Percentiles rank a stretch among this genome's conserved stretches.
Evolutionary conservation across 2,113 vertebrate genomes (phyloP).

Genomic region (Eublepharis macularius): DNA sequence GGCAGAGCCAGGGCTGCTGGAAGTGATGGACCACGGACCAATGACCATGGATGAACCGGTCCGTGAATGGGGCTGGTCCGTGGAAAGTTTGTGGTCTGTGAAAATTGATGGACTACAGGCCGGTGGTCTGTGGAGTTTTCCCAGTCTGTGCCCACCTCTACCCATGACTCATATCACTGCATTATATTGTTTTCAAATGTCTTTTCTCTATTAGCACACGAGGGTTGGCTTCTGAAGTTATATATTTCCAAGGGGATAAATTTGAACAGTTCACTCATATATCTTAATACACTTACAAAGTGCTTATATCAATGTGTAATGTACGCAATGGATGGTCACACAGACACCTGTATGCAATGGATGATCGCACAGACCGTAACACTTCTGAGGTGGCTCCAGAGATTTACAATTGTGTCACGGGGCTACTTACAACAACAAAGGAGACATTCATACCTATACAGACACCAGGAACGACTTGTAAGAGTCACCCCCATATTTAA

Average conservation of each 20-base stretch:
- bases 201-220: background rate
- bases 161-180: background rate
- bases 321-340: background rate
- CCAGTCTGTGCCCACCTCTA: too few species aligned
- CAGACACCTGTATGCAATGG: background rate
- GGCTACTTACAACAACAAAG: background rate
- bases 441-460: background rate
- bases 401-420: background rate
- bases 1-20: too few species aligned
- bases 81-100: too few species aligned
- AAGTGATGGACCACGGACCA: too few species aligned
- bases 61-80: too few species aligned
- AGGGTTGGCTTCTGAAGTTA: background rate
- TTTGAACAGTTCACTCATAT: background rate
- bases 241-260: background rate
- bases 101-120: too few species aligned
- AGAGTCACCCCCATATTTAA: background rate
- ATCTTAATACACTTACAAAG: background rate
- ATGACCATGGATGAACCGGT: too few species aligned
- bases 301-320: background rate
- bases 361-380: background rate
- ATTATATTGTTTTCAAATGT: background rate
- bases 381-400: background rate
- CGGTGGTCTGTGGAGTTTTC: too few species aligned
- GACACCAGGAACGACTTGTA: background rate